These are phyloP conservation scores for Agrotis exclamationis DNA, from an alignment of 2,888 invertebrate genomes.

Conservation along the genomic window DNA sequence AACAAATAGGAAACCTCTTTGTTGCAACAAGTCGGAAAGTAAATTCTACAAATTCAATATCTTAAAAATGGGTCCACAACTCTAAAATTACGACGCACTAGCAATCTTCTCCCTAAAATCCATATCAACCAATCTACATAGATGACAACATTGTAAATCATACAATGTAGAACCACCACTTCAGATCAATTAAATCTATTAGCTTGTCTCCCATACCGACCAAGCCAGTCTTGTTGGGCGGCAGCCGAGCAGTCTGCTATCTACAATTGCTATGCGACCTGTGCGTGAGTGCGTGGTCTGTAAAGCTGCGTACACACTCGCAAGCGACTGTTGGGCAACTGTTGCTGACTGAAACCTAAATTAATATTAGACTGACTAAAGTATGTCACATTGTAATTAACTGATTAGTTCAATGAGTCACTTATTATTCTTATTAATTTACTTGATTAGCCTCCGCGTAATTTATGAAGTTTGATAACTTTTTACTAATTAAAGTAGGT, in stretches of 20 bases:
- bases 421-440: no score
- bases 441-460: neutral
- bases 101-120: neutral
- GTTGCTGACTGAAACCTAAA: neutral
- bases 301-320: conserved; percentile 21
- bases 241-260: conserved; percentile 83
- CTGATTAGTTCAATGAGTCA: no score
- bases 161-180: conserved; percentile 9
- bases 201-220: conserved; percentile 50
- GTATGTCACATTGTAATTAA: no score
- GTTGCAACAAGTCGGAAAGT: neutral
- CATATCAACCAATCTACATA: neutral
- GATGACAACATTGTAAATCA: neutral
- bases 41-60: neutral
- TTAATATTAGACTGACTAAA: no score
- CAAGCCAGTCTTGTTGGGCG: conserved; percentile 65
- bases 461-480: neutral
- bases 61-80: neutral
- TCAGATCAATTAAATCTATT: conserved; percentile 30
- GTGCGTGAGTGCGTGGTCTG: conserved; percentile 61
- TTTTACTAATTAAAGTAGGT: neutral
- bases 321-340: conserved; percentile 11
- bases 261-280: conserved; percentile 72
- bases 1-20: neutral
- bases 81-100: neutral